These are phyloP conservation scores for Tenthredo notha DNA, from an alignment of 2,888 invertebrate genomes.

Conservation along the genomic window DNA sequence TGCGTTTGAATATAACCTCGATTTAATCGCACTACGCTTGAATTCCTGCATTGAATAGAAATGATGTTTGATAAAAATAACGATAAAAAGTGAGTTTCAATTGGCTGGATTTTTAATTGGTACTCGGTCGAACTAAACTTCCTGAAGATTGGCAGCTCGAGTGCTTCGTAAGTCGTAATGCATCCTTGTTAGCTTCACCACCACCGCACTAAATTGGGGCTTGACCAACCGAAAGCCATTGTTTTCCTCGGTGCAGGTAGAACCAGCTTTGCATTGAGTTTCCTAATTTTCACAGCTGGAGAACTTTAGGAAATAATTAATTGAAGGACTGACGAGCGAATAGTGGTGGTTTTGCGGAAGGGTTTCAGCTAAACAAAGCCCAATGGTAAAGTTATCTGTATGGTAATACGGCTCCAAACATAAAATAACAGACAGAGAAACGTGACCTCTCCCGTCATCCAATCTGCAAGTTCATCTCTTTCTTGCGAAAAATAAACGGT, in stretches of 20 bases:
- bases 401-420: background rate
- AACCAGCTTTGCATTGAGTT: slow-evolving; percentile 9
- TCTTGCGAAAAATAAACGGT: background rate
- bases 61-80: slow-evolving; percentile 23
- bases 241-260: background rate
- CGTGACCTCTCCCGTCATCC: background rate
- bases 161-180: slow-evolving; percentile 36
- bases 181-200: slow-evolving; percentile 1
- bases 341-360: background rate
- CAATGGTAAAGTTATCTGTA: slow-evolving; percentile 2
- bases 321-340: slow-evolving; percentile 17
- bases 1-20: slow-evolving; percentile 16
- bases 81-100: slow-evolving; percentile 30
- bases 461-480: background rate
- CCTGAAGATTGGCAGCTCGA: slow-evolving; percentile 24
- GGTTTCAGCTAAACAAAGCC: slow-evolving; percentile 6
- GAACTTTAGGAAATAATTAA: slow-evolving; percentile 34
- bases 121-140: slow-evolving; percentile 12
- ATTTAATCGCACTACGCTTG: slow-evolving; percentile 26
- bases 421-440: background rate
- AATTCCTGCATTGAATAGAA: background rate
- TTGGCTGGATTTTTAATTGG: slow-evolving; percentile 18
- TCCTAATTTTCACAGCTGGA: slow-evolving; percentile 14
- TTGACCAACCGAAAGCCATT: slow-evolving; percentile 46
- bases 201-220: background rate